These are phyloP conservation scores for Silurus asotus DNA, from an alignment of 2,113 vertebrate species.

Conservation along the genomic window DNA sequence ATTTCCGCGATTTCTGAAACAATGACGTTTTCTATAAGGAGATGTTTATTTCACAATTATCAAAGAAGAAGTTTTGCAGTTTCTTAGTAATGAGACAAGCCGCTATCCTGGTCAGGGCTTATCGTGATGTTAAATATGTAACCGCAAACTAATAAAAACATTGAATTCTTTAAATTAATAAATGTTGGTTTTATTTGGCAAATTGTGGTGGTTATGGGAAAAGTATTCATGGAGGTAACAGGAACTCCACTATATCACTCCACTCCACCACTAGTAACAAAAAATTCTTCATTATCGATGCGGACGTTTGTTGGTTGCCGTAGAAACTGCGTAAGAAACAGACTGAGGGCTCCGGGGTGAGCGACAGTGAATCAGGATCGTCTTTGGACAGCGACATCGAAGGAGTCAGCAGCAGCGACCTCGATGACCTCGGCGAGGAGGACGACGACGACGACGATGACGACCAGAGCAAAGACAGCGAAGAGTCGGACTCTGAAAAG, in stretches of 20 bases:
- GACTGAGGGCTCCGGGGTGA: conserved; percentile 82
- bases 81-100: not conserved
- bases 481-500: conserved; percentile 87
- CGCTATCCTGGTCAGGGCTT: not conserved
- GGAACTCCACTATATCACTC: not conserved
- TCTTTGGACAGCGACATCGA: conserved; percentile 94
- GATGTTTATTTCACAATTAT: not conserved
- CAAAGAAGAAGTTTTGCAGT: not conserved
- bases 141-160: not conserved
- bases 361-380: conserved; percentile 91
- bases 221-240: not conserved
- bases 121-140: not conserved
- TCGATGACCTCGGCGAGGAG: conserved; percentile 92
- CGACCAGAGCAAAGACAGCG: conserved; percentile 87
- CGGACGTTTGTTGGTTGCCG: conserved; percentile 16
- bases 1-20: not conserved
- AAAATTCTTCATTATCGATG: conserved; percentile 3
- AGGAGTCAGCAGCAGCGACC: conserved; percentile 92
- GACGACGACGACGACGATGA: conserved; percentile 85
- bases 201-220: not conserved
- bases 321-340: conserved; percentile 89
- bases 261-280: not conserved
- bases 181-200: not conserved
- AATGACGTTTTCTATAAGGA: not conserved
- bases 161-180: not conserved